Conservation (phyloP, 92 coral and sea anemone genomes). For the Chrysogorgia sp. region DNA sequence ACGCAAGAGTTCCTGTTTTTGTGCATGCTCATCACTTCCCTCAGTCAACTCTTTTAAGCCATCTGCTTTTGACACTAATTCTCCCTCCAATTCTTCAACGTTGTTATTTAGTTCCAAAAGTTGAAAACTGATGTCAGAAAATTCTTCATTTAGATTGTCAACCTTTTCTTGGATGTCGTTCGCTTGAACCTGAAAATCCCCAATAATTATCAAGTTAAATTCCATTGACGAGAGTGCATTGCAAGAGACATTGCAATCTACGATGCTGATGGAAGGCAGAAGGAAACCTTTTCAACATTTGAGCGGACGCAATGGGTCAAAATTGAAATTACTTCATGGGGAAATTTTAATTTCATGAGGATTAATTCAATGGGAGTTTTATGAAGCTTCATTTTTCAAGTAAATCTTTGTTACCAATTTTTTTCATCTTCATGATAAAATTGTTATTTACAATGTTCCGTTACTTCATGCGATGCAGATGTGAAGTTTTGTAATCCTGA, state of each 20-base stretch:
- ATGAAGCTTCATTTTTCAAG: too few relatives aligned
- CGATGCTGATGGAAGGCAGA: too few relatives aligned
- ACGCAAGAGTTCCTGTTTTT: conserved; percentile 77
- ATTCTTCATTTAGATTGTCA: conserved; percentile 88
- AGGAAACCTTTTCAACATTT: background rate
- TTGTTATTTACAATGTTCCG: too few relatives aligned
- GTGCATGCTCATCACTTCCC: conserved; percentile 81
- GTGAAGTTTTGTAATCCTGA: too few relatives aligned
- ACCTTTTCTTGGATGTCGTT: conserved; percentile 89
- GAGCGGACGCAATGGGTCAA: background rate
- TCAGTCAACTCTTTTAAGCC: conserved; percentile 73
- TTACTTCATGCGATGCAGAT: too few relatives aligned
- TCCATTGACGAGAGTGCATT: background rate
- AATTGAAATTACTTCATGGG: conserved; percentile 4
- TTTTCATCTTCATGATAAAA: too few relatives aligned
- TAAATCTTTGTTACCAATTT: too few relatives aligned
- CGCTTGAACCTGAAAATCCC: conserved; percentile 73
- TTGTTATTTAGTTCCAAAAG: conserved; percentile 74
- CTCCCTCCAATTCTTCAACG: conserved; percentile 91
- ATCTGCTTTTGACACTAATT: conserved; percentile 86
- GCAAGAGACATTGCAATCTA: conserved; percentile 17
- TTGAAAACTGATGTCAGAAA: conserved; percentile 77
- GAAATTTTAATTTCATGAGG: too few relatives aligned
- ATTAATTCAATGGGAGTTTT: too few relatives aligned
- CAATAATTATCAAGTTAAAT: background rate